A percentile compares a stretch with the other conserved stretches of the same genome.
phyloP scores from a whole-genome alignment of 1,140 invertebrate genomes.

The Dryas iulia region DNA sequence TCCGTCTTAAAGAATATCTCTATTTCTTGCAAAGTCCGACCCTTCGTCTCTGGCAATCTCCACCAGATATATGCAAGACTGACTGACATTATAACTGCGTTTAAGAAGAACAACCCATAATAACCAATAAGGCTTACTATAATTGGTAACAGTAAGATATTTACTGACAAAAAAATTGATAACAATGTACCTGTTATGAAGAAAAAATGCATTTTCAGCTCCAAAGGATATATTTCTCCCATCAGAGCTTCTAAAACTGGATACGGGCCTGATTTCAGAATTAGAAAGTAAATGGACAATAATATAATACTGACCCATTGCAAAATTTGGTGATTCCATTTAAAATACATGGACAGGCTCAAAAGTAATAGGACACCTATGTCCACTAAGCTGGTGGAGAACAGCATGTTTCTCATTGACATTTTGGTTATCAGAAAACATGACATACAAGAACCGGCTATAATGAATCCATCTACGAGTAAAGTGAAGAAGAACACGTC shows the following conservation, averaged over 20 bases:
- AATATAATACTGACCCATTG: conserved; percentile 24
- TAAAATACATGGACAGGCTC: conserved; percentile 13
- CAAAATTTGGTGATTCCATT: background rate
- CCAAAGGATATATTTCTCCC: conserved; percentile 25
- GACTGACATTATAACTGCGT: background rate
- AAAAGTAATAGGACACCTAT: conserved; percentile 7
- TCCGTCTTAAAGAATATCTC: conserved; percentile 9
- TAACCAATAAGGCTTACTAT: background rate
- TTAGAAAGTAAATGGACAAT: conserved; percentile 29
- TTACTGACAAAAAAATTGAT: background rate
- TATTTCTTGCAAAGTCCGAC: conserved; percentile 9
- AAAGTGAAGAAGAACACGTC: conserved; percentile 27
- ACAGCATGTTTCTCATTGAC: conserved; percentile 26
- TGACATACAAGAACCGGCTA: conserved; percentile 16
- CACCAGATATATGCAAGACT: background rate
- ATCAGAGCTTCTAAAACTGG: conserved; percentile 25
- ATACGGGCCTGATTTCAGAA: conserved; percentile 22
- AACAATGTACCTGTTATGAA: background rate
- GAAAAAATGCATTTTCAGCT: conserved; percentile 14
- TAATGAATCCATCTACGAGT: conserved; percentile 25
- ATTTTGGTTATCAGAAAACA: conserved; percentile 24
- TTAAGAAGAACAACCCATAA: background rate
- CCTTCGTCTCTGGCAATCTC: conserved; percentile 8
- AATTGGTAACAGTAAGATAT: background rate
- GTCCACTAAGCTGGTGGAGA: conserved; percentile 15